Base-by-base conservation (phyloP, 2,888 invertebrate species). In the Drosophila helvetica region DNA sequence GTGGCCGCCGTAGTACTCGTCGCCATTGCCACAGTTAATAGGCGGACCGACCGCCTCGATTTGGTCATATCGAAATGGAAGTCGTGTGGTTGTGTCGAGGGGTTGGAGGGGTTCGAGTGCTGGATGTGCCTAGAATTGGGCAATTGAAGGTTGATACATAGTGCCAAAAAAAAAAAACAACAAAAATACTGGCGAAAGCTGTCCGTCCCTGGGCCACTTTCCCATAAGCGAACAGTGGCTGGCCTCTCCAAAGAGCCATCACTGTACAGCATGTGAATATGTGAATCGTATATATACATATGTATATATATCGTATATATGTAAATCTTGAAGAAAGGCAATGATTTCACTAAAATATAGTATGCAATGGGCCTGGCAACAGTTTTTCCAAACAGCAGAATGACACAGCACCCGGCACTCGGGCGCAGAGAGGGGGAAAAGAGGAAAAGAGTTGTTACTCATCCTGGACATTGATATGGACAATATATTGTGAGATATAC, bases 111-210 rank as follows among this genome's bases (percentile, higher is more conserved):
- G 33, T 33, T 70, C 79, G 77, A 85, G 69, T 85, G 85, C 78
- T 78, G 43, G 43, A 22, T 43, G 8, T 54, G 25, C 22, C 42
- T 53, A 42, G 33, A 52, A 42, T 42, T 78, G 75, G 71, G 48
- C 73, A 80, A 88, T 76, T 80, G 85, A 85, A 88, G 85, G 89
- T 88, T 88, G 88, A 88, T n/a, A n/a, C n/a, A n/a, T 77, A 85
- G 79, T 78, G 84, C 88, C 83, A 75, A 86, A 66, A n/a, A n/a
- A n/a, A n/a, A n/a, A n/a, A n/a, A n/a, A n/a, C n/a, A n/a, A n/a
- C n/a, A n/a, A n/a, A 66, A 50, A 71, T 70, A 70, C 53, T 54
- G 38, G 54, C 48, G 53, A 69, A 66, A 48, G 33, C 46, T 19
- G 10, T 46, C 30, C 19, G 30, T 43, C 38, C 15, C 38, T 38